These are phyloP conservation scores for Vannuccia rotundouncinata DNA, from an alignment of 2,888 invertebrate genomes.

Conservation along the genomic window DNA sequence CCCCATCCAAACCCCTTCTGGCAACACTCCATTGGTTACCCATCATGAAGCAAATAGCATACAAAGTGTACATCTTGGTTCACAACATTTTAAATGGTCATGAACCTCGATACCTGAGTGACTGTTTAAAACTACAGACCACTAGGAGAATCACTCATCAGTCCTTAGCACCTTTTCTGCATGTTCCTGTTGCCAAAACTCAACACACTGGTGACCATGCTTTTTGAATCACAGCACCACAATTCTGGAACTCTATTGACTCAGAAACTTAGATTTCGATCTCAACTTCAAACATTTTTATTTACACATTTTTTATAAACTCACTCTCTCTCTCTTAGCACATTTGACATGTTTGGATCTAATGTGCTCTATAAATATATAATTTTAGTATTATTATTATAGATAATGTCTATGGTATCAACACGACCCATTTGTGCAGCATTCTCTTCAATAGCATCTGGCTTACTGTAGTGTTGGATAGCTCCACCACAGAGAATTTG, in stretches of 20 bases:
- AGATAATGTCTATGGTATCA: too few species aligned
- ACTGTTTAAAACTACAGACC: not conserved
- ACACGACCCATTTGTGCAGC: too few species aligned
- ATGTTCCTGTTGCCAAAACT: not conserved
- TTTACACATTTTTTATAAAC: not conserved
- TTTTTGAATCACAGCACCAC: not conserved
- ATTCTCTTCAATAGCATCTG: too few species aligned
- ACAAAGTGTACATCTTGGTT: conserved; percentile 24
- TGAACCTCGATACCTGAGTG: not conserved
- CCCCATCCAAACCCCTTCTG: not conserved
- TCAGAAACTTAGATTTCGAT: not conserved
- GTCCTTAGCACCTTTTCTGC: not conserved
- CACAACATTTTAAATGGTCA: conserved; percentile 24
- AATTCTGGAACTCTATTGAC: not conserved
- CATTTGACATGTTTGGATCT: not conserved
- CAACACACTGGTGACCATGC: not conserved
- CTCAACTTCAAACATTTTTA: not conserved
- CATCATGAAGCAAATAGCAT: conserved; percentile 21
- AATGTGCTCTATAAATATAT: not conserved
- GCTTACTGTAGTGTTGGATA: too few species aligned
- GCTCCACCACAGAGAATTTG: too few species aligned
- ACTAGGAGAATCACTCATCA: not conserved
- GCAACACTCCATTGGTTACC: conserved; percentile 14
- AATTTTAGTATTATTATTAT: not conserved
- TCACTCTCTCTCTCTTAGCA: not conserved